phyloP scores from a whole-genome alignment of 2,888 invertebrate genomes.

The Limnephilus auricula region DNA sequence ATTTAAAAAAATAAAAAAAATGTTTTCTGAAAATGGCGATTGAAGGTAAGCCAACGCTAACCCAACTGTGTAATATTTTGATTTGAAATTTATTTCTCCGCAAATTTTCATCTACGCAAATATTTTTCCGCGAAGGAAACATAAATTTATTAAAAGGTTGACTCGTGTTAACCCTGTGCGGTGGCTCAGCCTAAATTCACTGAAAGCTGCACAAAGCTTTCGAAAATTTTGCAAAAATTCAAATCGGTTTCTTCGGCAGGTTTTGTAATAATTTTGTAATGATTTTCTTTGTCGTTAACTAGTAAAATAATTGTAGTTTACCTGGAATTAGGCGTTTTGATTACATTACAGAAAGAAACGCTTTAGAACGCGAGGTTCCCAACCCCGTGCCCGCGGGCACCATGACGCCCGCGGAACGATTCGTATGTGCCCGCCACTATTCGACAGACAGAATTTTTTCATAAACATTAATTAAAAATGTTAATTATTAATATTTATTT shows the following conservation, averaged over 20 bases:
- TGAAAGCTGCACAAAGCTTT: neutral
- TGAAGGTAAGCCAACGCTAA: neutral
- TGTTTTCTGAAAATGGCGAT: neutral
- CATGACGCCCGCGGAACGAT: no score
- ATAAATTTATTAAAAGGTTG: neutral
- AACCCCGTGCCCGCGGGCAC: no score
- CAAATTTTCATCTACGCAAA: neutral
- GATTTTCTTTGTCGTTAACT: neutral
- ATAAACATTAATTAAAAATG: no score
- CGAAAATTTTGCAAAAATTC: neutral
- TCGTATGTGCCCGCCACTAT: no score
- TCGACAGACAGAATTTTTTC: no score
- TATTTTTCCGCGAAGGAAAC: neutral
- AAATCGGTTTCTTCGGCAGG: neutral
- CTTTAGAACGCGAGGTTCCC: no score
- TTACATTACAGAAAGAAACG: neutral
- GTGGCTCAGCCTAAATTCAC: neutral
- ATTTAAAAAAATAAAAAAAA: no score
- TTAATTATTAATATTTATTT: no score
- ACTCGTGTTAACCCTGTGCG: neutral
- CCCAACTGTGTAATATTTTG: neutral
- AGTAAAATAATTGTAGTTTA: neutral
- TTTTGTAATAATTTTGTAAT: constrained; percentile 3
- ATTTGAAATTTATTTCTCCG: neutral
- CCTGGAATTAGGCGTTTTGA: neutral